Evolutionary conservation across 2,888 invertebrate species (phyloP).

Genomic region (Gerris lacustris): DNA sequence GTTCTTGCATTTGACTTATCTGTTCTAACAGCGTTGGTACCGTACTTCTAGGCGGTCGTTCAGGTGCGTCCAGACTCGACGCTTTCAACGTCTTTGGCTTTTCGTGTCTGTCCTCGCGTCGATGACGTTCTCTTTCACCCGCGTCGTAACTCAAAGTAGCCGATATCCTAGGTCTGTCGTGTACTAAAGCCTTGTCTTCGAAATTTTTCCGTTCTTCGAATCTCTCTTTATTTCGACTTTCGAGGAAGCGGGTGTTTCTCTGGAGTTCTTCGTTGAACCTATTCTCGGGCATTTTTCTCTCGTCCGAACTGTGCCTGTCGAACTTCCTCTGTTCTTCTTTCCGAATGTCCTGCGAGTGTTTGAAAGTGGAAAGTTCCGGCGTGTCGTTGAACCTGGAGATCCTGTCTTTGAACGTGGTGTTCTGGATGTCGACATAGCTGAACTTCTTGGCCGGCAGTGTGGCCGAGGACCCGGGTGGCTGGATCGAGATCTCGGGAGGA

Average conservation of each 20-base stretch:
- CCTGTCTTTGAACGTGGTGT: conserved; percentile 31
- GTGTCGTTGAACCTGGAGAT: conserved; percentile 23
- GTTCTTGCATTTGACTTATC: conserved; percentile 26
- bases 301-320: conserved; percentile 7
- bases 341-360: conserved; percentile 27
- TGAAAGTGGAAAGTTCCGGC: conserved; percentile 18
- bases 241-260: not conserved
- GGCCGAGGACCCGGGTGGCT: conserved; percentile 21
- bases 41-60: conserved; percentile 18
- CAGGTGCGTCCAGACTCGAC: conserved; percentile 19
- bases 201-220: conserved; percentile 10
- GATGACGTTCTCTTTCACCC: conserved; percentile 15
- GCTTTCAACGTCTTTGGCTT: conserved; percentile 16
- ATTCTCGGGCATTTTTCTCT: not conserved
- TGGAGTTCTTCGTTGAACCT: conserved; percentile 25
- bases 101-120: conserved; percentile 13
- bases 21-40: conserved; percentile 25
- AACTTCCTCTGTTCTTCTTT: conserved; percentile 12
- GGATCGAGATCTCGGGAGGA: conserved; percentile 24
- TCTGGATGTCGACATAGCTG: conserved; percentile 27
- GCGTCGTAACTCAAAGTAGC: conserved; percentile 20
- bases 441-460: conserved; percentile 16
- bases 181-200: conserved; percentile 18
- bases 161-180: conserved; percentile 17
- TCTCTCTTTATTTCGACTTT: not conserved